Base-by-base conservation (phyloP, 2,797 vertebrate genomes). In the Hafferia zeledoni region DNA sequence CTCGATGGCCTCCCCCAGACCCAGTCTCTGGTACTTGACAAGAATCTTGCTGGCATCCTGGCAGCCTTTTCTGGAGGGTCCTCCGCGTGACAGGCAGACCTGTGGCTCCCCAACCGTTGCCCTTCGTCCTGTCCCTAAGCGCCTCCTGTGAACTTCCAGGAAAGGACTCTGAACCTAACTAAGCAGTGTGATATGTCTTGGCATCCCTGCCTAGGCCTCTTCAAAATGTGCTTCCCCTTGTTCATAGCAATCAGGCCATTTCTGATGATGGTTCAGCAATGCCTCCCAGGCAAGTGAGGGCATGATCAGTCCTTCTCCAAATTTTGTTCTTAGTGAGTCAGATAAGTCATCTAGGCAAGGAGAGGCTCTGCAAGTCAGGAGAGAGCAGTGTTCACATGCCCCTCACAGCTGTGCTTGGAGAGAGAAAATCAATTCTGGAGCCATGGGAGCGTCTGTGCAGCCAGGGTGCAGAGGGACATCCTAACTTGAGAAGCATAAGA, bases 221-320 rank as follows among this genome's bases (percentile, higher is more conserved):
- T 95, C 92, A 94, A 89, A 92, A 94, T 92, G 89, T 92, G 68
- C 94, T 95, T 95, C 90, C 77, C 87, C 96, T 93, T 96, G 96
- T 94, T 95, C 86, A 76, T 4, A 91, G 90, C 91, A 96, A 96
- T 96, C 91, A 95, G 93, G 88, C 90, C 92, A 87, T 90, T 93
- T 50, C 90, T 5, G 33, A 80, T 95, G 96, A 97, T 92, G 95
- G 92, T 78, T 97, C 94, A 87, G 93, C 86, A 89, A 87, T 95
- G 96, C 94, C 96, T 93, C 78, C 90, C 75, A 79, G 94, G 96
- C 95, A 94, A 95, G 71, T 9, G 64, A 93, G 95, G 92, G 88
- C 95, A 95, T 2, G 78, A 93, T 90, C 67, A 35, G 92, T 88
- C 90, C 90, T 95, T 83, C 93, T 92, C 92, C 90, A 74, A 68